Percentiles rank a stretch among this genome's conserved stretches.
Conservation (phyloP, 2,113 vertebrate genomes). For the Gymnobelideus leadbeateri region DNA sequence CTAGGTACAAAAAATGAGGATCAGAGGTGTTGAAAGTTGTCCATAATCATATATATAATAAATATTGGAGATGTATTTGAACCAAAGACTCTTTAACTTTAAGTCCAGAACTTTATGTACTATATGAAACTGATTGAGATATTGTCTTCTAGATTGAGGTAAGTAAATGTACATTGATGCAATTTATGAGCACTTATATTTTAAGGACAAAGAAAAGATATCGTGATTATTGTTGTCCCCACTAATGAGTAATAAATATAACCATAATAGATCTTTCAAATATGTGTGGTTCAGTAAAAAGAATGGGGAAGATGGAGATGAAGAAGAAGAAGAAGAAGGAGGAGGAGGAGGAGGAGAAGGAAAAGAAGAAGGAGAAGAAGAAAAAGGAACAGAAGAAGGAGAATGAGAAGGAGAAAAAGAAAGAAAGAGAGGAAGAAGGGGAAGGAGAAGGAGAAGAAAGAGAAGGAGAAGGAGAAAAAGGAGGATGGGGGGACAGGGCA, state of each 20-base stretch:
- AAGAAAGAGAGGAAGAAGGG: too few species aligned
- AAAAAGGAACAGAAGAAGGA: too few species aligned
- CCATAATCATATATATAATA: neutral
- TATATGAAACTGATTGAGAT: neutral
- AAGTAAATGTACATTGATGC: neutral
- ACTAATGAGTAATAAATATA: neutral
- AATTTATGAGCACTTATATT: neutral
- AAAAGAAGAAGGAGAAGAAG: too few species aligned
- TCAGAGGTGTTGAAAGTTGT: neutral
- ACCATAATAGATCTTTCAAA: neutral
- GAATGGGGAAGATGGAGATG: too few species aligned
- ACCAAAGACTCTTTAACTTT: neutral
- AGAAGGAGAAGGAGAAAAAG: too few species aligned
- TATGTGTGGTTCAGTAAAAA: neutral
- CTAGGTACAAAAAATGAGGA: neutral
- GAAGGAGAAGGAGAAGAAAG: too few species aligned
- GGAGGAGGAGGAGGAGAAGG: neutral
- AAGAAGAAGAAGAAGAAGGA: too few species aligned
- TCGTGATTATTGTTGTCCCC: neutral
- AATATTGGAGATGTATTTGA: neutral
- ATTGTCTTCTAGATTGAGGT: neutral
- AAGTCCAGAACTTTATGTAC: neutral
- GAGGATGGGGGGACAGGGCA: too few species aligned
- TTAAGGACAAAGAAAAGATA: neutral
- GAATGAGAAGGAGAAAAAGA: too few species aligned